A percentile compares a stretch with the other conserved stretches of the same genome.
Conservation (phyloP, 2,888 invertebrate species). For the Adineta ricciae region DNA sequence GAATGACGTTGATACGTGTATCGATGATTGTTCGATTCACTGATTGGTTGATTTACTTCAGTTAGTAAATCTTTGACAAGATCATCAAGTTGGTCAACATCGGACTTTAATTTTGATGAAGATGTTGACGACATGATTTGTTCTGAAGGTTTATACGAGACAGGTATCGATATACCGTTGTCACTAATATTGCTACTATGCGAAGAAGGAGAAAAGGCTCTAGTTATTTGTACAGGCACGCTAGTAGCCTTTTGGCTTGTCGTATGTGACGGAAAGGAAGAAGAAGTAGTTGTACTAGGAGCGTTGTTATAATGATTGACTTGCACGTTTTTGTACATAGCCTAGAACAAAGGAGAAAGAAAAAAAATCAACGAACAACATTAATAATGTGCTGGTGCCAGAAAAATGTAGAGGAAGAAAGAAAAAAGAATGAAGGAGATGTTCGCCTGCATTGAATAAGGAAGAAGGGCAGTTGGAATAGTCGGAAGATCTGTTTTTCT, state of each 20-base stretch:
- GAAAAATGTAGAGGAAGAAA: not conserved
- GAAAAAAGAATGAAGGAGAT: not conserved
- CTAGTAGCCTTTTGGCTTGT: not conserved
- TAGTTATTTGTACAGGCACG: not conserved
- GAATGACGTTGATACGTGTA: not conserved
- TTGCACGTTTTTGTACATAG: conserved; percentile 23
- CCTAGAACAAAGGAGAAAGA: not conserved
- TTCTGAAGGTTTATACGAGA: not conserved
- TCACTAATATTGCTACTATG: not conserved
- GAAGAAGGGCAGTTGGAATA: not conserved
- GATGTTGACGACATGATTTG: not conserved
- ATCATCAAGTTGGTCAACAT: conserved; percentile 19
- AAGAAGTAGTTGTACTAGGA: not conserved
- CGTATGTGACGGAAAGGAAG: not conserved
- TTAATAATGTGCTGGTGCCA: not conserved
- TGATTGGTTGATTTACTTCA: conserved; percentile 10
- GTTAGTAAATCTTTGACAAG: conserved; percentile 1
- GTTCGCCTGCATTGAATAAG: not conserved
- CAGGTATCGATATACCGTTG: not conserved
- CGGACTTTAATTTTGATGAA: not conserved
- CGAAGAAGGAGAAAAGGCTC: not conserved
- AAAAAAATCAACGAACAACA: not conserved
- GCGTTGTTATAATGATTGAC: conserved; percentile 22
- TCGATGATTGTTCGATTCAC: not conserved
- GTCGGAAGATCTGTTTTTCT: not conserved